Percentiles rank a stretch among this genome's conserved stretches.
phyloP scores from a whole-genome alignment of 2,888 invertebrate species.

The Sesia apiformis region DNA sequence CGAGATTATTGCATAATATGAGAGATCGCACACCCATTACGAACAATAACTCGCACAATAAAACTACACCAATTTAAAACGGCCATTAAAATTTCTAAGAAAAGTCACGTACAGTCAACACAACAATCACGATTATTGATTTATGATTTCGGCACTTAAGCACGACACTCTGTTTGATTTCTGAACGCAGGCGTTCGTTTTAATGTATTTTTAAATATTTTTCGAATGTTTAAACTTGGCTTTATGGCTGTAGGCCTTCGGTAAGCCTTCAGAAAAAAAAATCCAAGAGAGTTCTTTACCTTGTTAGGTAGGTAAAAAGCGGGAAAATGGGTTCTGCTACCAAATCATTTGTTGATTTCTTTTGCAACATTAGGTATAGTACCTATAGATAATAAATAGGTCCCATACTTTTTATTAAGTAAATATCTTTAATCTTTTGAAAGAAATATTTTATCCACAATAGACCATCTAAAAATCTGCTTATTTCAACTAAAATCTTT shows the following conservation, averaged over 20 bases:
- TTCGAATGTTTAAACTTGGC: slow-evolving; percentile 19
- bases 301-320: no score
- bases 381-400: no score
- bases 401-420: no score
- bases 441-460: no score
- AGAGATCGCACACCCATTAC: background rate
- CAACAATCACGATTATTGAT: slow-evolving; percentile 28
- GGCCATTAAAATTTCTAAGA: slow-evolving; percentile 9
- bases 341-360: no score
- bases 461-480: no score
- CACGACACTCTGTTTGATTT: slow-evolving; percentile 38
- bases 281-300: no score
- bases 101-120: slow-evolving; percentile 49
- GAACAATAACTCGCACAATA: slow-evolving; percentile 1
- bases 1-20: background rate
- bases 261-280: background rate
- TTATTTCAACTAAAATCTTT: no score
- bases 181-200: slow-evolving; percentile 18
- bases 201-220: slow-evolving; percentile 54
- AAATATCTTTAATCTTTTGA: no score
- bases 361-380: no score
- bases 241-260: background rate
- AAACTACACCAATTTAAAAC: slow-evolving; percentile 10
- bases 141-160: slow-evolving; percentile 38
- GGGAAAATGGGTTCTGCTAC: no score